Base-by-base conservation (phyloP, 2,113 vertebrate species). In the Condylura cristata region DNA sequence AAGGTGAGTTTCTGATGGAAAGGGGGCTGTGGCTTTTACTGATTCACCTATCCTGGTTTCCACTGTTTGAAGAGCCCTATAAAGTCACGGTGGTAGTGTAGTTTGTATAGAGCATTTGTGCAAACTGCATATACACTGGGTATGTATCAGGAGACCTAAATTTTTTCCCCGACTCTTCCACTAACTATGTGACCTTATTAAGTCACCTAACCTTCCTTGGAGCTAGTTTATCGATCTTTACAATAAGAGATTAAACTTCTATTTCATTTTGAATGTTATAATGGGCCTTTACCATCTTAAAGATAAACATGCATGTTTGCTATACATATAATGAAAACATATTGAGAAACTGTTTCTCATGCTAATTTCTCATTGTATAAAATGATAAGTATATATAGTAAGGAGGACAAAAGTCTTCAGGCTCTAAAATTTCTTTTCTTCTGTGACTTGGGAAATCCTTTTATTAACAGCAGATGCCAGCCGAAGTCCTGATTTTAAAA, bases 1-100 rank as follows among this genome's bases (percentile, higher is more conserved):
- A 99, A 98, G 99, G 99, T 99, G 97, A 98, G 99, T 98, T 83
- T 95, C 34, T 68, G 58, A 18, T 44, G 58, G 26, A 46, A 46
- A 86, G 32, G 37, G 12, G 39, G 10, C 28, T 78, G 30, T 37
- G 17, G 13, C 63, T 13, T 87, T 8, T 41, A 11, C 18, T 58
- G 22, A 78, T 28, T 14, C 41, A 12, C 5, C 14, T 60, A 7
- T 44, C 12, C 53, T 65, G 24, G 37, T 68, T 53, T 44, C 34
- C 16, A 58, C 10, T 4, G 20, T 74, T 56, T 60, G 46, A 89
- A 86, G 44, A 82, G 37, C 26, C 46, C 68, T 28, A 20, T 72
- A 71, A 78, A 82, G 13, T 30, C 58, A 17, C 46, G 22, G 1
- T 60, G 56, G 53, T 48, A 32, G 3, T 41, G 22, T 60, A 39